These are phyloP conservation scores for Cantharis rustica DNA, from an alignment of 2,888 invertebrate genomes.

Conservation along the genomic window DNA sequence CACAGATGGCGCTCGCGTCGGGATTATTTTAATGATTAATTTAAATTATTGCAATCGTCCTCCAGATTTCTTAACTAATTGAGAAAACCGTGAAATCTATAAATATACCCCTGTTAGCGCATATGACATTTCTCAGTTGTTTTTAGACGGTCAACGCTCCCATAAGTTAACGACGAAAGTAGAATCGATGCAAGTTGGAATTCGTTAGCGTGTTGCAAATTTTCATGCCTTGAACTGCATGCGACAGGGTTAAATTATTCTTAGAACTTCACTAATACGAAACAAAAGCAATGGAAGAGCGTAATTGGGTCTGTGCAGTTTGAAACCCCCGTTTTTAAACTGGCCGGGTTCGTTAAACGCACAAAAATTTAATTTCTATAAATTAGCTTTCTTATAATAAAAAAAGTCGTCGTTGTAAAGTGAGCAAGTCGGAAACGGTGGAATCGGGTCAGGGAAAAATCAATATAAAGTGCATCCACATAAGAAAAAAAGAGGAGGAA, in stretches of 20 bases:
- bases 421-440: constrained; percentile 18
- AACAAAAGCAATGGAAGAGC: constrained; percentile 17
- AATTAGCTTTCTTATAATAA: neutral
- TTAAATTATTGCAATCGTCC: neutral
- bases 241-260: constrained; percentile 48
- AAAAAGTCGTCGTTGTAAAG: constrained; percentile 11
- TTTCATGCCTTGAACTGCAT: constrained; percentile 47
- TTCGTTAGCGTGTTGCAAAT: constrained; percentile 47
- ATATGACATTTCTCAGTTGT: constrained; percentile 47
- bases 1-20: neutral
- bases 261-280: constrained; percentile 35
- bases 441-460: constrained; percentile 33
- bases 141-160: constrained; percentile 49
- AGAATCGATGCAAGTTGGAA: constrained; percentile 44
- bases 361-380: neutral
- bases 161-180: constrained; percentile 40
- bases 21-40: neutral
- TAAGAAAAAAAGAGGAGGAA: constrained; percentile 40
- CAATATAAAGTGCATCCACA: constrained; percentile 33
- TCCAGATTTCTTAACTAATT: neutral
- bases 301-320: constrained; percentile 23
- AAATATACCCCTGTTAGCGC: constrained; percentile 47
- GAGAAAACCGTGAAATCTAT: constrained; percentile 36
- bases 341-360: constrained; percentile 4
- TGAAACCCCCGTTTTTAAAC: neutral